A percentile compares a stretch with the other conserved stretches of the same genome.
These are phyloP conservation scores for Drosophila prolongata DNA, from an alignment of 2,888 invertebrate species.

Conservation along the genomic window DNA sequence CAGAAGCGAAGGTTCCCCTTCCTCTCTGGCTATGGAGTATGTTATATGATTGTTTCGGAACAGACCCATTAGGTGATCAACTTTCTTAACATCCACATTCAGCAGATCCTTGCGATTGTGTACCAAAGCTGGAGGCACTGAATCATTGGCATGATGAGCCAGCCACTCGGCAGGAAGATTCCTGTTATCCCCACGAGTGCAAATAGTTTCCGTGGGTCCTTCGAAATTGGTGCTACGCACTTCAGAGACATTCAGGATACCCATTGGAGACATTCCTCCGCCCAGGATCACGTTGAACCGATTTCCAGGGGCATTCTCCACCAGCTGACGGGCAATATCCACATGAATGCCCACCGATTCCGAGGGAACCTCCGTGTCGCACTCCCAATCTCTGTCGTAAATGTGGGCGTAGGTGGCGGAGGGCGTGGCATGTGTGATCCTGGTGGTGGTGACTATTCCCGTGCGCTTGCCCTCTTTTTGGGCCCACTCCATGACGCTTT, in stretches of 20 bases:
- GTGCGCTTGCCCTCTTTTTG: conserved; percentile 86
- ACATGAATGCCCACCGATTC: conserved; percentile 82
- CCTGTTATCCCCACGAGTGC: conserved; percentile 85
- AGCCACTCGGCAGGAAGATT: conserved; percentile 87
- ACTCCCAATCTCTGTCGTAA: conserved; percentile 87
- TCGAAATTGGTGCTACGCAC: conserved; percentile 66
- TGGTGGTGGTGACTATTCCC: conserved; percentile 88
- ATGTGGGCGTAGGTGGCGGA: conserved; percentile 86
- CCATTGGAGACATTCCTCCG: conserved; percentile 86
- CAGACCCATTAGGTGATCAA: conserved; percentile 86
- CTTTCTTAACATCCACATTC: conserved; percentile 82
- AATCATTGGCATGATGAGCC: conserved; percentile 68
- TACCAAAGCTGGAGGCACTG: conserved; percentile 78
- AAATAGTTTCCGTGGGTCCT: conserved; percentile 81
- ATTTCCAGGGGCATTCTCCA: conserved; percentile 87
- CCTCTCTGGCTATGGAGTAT: conserved; percentile 85
- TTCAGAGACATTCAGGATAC: conserved; percentile 74
- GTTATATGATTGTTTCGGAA: conserved; percentile 87
- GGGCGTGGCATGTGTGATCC: conserved; percentile 88
- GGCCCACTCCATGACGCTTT: conserved; percentile 86
- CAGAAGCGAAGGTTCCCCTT: conserved; percentile 86
- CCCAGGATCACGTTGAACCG: conserved; percentile 88
- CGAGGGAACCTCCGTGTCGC: conserved; percentile 84
- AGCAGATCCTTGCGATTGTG: conserved; percentile 83
- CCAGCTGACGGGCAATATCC: conserved; percentile 88